phyloP scores from a whole-genome alignment of 2,888 invertebrate genomes.

The Epinotia demarniana region DNA sequence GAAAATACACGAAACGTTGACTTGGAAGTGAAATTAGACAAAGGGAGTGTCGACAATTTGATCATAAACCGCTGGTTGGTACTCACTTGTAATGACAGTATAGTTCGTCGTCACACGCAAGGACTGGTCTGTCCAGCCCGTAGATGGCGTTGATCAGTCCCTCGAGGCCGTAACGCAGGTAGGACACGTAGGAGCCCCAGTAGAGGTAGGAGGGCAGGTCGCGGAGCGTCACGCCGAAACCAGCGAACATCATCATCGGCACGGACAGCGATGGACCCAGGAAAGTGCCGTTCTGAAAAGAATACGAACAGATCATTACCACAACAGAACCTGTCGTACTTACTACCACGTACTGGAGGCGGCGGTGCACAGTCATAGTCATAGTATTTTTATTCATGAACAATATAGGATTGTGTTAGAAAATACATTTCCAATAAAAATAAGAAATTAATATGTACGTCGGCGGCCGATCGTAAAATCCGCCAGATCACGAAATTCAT shows the following conservation, averaged over 20 bases:
- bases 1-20: too few species aligned
- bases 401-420: too few species aligned
- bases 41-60: too few species aligned
- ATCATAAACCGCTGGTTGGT: constrained; percentile 35
- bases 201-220: constrained; percentile 94
- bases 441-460: too few species aligned
- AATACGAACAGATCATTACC: background rate
- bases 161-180: constrained; percentile 95
- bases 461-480: too few species aligned
- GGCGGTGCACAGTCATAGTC: too few species aligned
- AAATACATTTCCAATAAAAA: too few species aligned
- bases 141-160: constrained; percentile 94
- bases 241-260: constrained; percentile 98
- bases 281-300: constrained; percentile 96
- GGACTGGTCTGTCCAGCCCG: constrained; percentile 88
- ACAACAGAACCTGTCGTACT: background rate
- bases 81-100: constrained; percentile 92
- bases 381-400: too few species aligned
- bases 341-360: too few species aligned
- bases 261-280: constrained; percentile 96
- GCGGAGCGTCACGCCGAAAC: constrained; percentile 95
- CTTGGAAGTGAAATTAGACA: too few species aligned
- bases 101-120: constrained; percentile 90
- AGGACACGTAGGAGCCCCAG: constrained; percentile 97
- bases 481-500: too few species aligned